Evolutionary conservation across 2,797 vertebrate species (phyloP).

Genomic region (Parauchenoglanis punctatus): DNA sequence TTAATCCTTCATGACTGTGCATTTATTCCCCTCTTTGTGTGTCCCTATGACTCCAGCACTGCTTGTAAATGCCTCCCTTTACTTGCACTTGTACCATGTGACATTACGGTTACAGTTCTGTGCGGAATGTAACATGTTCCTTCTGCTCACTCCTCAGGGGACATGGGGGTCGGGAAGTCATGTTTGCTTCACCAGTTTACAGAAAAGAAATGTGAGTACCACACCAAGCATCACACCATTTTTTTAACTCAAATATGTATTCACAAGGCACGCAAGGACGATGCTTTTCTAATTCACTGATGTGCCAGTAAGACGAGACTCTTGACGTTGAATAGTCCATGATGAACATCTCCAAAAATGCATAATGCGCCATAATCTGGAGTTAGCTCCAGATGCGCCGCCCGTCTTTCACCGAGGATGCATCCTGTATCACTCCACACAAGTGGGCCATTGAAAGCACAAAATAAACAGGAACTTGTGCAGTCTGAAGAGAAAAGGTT

Average conservation of each 20-base stretch:
- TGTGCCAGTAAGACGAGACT: neutral
- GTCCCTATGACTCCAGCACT: neutral
- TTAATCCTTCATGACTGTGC: neutral
- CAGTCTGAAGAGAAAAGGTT: constrained; percentile 30
- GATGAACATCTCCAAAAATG: constrained; percentile 8
- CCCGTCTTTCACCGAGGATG: constrained; percentile 24
- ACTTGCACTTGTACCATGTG: neutral
- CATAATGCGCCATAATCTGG: neutral
- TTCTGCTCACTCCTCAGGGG: constrained; percentile 75
- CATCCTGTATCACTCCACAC: constrained; percentile 42
- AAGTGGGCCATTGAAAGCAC: constrained; percentile 33
- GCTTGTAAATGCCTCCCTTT: neutral
- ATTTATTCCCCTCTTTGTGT: neutral
- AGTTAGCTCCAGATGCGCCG: constrained; percentile 26
- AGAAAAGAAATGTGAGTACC: constrained; percentile 99
- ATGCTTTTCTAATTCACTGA: neutral
- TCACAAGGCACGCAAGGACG: neutral
- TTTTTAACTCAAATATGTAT: neutral
- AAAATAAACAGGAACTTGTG: constrained; percentile 40
- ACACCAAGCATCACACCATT: neutral
- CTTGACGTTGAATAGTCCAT: constrained; percentile 35
- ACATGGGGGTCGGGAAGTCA: constrained; percentile 99
- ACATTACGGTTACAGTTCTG: constrained; percentile 51
- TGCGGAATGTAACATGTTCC: constrained; percentile 44
- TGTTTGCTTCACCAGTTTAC: constrained; percentile 99